Evolutionary conservation across 37 sponge, comb jelly and placozoan species (phyloP).

Genomic region (Eunapius fragilis): DNA sequence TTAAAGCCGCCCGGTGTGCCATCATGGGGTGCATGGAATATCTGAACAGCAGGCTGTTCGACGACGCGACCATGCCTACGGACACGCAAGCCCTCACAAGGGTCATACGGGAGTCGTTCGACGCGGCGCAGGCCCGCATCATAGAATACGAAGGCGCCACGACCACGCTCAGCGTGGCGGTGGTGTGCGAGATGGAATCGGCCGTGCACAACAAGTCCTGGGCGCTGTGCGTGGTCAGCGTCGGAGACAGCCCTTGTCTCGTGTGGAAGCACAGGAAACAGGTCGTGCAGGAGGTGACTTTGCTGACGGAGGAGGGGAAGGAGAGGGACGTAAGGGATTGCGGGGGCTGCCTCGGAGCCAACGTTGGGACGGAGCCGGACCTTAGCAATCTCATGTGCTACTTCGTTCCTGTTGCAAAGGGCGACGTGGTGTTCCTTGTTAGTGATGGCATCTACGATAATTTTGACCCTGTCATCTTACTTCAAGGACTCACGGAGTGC

Average conservation of each 20-base stretch:
- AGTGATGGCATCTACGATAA: slow-evolving; percentile 85
- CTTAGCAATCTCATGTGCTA: slow-evolving; percentile 76
- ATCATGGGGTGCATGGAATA: slow-evolving; percentile 61
- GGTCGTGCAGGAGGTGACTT: slow-evolving; percentile 74
- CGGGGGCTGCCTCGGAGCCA: slow-evolving; percentile 83
- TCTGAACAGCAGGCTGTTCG: slow-evolving; percentile 63
- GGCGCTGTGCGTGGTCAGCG: slow-evolving; percentile 79
- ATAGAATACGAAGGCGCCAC: slow-evolving; percentile 72
- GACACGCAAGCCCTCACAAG: slow-evolving; percentile 66
- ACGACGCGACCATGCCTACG: background rate
- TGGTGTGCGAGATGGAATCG: slow-evolving; percentile 59
- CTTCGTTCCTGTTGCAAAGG: slow-evolving; percentile 48
- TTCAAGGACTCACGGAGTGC: background rate
- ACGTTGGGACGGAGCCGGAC: slow-evolving; percentile 76
- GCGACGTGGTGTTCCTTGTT: slow-evolving; percentile 70
- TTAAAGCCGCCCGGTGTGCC: slow-evolving; percentile 85
- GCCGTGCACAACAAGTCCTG: slow-evolving; percentile 25
- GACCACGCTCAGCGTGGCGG: slow-evolving; percentile 76
- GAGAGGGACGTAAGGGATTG: slow-evolving; percentile 73
- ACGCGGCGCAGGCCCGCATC: slow-evolving; percentile 72
- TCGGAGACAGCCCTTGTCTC: slow-evolving; percentile 78
- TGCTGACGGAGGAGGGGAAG: slow-evolving; percentile 35
- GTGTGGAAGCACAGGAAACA: slow-evolving; percentile 52
- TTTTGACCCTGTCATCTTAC: slow-evolving; percentile 74
- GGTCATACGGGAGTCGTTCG: slow-evolving; percentile 62